A percentile compares a stretch with the other conserved stretches of the same genome.
Conservation (phyloP, 2,113 vertebrate species). For the Sinocyclocheilus maitianheensis region DNA sequence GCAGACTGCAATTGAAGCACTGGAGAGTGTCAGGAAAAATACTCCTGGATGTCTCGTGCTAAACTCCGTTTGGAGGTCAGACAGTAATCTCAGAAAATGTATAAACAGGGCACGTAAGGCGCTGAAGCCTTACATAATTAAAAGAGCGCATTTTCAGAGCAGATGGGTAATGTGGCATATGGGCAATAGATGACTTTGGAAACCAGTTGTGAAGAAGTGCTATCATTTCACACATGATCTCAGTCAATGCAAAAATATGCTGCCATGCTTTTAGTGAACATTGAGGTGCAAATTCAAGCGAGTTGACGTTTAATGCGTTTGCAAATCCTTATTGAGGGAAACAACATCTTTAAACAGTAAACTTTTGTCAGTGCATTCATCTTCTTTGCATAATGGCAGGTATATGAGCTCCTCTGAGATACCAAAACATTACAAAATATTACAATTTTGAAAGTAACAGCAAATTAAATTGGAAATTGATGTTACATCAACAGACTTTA, state of each 20-base stretch:
- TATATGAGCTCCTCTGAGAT: not conserved
- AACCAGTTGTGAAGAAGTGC: not conserved
- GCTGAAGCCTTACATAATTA: not conserved
- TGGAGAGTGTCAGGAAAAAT: not conserved
- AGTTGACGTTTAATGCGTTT: not conserved
- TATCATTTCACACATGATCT: not conserved
- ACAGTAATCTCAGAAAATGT: not conserved
- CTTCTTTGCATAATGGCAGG: not conserved
- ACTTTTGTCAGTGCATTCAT: not conserved
- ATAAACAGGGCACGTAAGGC: not conserved
- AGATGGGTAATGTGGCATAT: no score
- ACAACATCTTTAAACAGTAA: not conserved
- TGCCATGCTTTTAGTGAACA: not conserved
- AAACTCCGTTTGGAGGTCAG: not conserved
- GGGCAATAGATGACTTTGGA: no score
- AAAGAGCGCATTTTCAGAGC: not conserved
- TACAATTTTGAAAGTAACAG: not conserved
- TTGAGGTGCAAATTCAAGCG: not conserved
- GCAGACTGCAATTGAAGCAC: not conserved
- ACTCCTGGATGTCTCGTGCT: not conserved
- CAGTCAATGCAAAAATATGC: not conserved
- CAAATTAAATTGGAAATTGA: not conserved
- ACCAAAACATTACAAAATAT: not conserved
- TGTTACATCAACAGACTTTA: not conserved
- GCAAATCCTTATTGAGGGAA: not conserved